These are phyloP conservation scores for Neoarius graeffei DNA, from an alignment of 2,113 vertebrate species.

Conservation along the genomic window DNA sequence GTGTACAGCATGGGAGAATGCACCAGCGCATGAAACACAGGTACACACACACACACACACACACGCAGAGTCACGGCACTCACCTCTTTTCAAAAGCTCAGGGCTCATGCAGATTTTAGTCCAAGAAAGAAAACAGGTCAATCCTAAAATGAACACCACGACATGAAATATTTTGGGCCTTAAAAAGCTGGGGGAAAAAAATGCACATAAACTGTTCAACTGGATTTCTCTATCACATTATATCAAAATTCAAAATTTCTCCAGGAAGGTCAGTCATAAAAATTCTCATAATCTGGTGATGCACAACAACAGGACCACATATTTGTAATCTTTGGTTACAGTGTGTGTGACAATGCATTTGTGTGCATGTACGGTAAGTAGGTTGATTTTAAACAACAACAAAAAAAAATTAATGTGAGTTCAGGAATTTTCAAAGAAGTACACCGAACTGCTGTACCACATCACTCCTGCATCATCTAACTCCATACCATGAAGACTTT, in stretches of 20 bases:
- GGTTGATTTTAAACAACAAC: accelerated
- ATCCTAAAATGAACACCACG: neutral
- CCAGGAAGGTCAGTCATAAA: neutral
- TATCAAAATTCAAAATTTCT: neutral
- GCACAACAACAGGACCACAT: neutral
- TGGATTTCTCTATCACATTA: neutral
- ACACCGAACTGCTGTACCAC: neutral
- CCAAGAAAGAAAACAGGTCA: constrained; percentile 8
- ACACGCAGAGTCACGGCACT: constrained; percentile 23
- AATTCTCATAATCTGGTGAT: neutral
- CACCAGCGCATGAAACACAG: constrained; percentile 91
- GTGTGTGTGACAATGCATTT: neutral
- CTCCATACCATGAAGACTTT: neutral
- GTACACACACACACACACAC: constrained; percentile 64
- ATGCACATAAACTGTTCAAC: neutral
- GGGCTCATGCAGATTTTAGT: constrained; percentile 11
- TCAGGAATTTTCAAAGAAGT: neutral
- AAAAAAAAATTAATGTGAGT: neutral
- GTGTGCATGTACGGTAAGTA: neutral
- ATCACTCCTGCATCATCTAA: constrained; percentile 15
- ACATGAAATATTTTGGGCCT: neutral
- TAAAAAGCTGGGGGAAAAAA: neutral
- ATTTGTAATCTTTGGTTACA: neutral
- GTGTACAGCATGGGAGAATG: constrained; percentile 87
- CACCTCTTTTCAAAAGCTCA: constrained; percentile 5